These are phyloP conservation scores for Neodon shergylaensis DNA, from an alignment of 2,113 vertebrate genomes.

Conservation along the genomic window DNA sequence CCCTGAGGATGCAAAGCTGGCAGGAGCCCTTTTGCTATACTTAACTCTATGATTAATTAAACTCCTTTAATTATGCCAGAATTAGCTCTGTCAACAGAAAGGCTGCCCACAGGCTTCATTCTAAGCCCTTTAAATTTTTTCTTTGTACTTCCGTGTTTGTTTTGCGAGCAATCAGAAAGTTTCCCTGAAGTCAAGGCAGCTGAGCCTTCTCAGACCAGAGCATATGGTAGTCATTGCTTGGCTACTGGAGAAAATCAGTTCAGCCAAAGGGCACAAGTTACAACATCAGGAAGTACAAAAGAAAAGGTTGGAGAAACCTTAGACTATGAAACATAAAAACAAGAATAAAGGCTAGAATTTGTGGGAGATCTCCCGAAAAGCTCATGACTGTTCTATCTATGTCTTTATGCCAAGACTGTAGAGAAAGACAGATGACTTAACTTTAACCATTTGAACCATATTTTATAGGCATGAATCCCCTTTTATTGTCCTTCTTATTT, in stretches of 20 bases:
- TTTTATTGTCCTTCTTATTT: slow-evolving; percentile 26
- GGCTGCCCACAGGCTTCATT: slow-evolving; percentile 19
- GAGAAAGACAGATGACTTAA: slow-evolving; percentile 38
- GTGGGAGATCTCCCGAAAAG: neutral
- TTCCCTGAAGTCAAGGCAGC: neutral
- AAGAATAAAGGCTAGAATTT: neutral
- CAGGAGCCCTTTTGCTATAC: slow-evolving; percentile 49
- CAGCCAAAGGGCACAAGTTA: slow-evolving; percentile 25
- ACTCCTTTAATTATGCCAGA: slow-evolving; percentile 64
- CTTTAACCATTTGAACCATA: neutral
- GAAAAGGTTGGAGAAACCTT: neutral
- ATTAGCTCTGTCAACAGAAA: slow-evolving; percentile 68
- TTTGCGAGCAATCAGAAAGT: slow-evolving; percentile 62
- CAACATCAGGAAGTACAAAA: neutral
- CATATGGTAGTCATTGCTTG: neutral
- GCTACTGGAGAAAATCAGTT: neutral
- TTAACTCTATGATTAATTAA: slow-evolving; percentile 71
- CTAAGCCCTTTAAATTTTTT: slow-evolving; percentile 58
- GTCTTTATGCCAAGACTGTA: neutral
- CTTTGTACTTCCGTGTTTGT: slow-evolving; percentile 63
- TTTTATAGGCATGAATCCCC: neutral
- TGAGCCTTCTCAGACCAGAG: neutral
- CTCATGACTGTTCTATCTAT: neutral
- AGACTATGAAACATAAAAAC: slow-evolving; percentile 6
- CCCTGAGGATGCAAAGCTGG: neutral